Conservation (phyloP, 1,140 invertebrate species). For the Helicoverpa zea region DNA sequence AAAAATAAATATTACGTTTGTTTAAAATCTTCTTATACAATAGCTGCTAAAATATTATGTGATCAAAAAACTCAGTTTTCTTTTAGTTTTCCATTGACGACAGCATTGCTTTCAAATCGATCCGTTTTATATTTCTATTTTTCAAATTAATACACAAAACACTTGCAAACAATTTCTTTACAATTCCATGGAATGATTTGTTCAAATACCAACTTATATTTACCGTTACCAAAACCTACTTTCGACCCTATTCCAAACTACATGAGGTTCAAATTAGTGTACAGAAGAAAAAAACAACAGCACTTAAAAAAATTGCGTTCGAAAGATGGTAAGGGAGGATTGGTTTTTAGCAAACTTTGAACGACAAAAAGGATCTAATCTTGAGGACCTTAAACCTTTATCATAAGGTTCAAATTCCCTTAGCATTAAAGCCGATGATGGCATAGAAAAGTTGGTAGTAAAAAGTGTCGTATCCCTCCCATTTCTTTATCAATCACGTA, state of each 20-base stretch:
- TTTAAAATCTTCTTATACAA: too few relatives aligned
- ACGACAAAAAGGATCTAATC: not conserved
- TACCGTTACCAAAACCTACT: not conserved
- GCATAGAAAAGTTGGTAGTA: constrained; percentile 33
- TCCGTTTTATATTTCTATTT: constrained; percentile 49
- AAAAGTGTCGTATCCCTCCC: constrained; percentile 75
- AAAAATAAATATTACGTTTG: too few relatives aligned
- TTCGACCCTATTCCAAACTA: not conserved
- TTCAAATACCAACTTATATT: constrained; percentile 41
- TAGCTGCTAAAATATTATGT: too few relatives aligned
- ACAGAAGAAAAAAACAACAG: not conserved
- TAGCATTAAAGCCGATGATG: constrained; percentile 24
- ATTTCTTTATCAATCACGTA: constrained; percentile 82
- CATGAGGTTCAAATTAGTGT: not conserved
- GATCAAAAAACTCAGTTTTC: not conserved
- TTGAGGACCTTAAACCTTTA: constrained; percentile 19
- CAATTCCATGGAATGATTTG: constrained; percentile 52
- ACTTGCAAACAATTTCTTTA: constrained; percentile 56
- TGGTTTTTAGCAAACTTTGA: constrained; percentile 47
- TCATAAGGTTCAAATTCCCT: constrained; percentile 41
- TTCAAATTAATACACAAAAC: constrained; percentile 46
- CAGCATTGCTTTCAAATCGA: constrained; percentile 27
- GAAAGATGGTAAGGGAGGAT: constrained; percentile 51
- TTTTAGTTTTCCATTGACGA: not conserved
- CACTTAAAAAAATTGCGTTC: constrained; percentile 41